Evolutionary conservation across 2,888 invertebrate species (phyloP).

Genomic region (Scaptomyza caliginosa): DNA sequence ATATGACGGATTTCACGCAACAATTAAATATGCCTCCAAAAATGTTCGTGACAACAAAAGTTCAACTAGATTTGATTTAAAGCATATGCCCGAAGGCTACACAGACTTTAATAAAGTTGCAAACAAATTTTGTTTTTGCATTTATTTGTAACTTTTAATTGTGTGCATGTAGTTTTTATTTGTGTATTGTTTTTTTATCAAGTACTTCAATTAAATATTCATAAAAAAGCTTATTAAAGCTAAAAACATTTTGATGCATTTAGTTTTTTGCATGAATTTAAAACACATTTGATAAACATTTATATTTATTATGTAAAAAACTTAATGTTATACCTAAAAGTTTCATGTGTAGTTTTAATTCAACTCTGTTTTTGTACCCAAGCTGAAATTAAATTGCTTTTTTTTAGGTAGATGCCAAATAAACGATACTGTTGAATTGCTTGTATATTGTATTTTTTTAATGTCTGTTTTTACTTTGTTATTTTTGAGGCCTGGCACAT

Average conservation of each 20-base stretch:
- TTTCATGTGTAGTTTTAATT: slow-evolving; percentile 2
- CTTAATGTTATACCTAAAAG: slow-evolving; percentile 1
- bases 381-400: slow-evolving; percentile 42
- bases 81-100: background rate
- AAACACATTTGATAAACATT: background rate
- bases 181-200: background rate
- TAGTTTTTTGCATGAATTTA: background rate
- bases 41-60: slow-evolving; percentile 10
- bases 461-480: slow-evolving; percentile 1
- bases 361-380: background rate
- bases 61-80: background rate
- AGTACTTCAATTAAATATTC: background rate
- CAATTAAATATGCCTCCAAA: slow-evolving; percentile 28
- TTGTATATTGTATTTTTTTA: slow-evolving; percentile 6
- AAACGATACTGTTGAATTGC: slow-evolving; percentile 28
- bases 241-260: background rate
- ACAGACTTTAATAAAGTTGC: background rate
- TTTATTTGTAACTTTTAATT: background rate
- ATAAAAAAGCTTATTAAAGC: background rate
- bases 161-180: background rate
- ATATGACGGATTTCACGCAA: slow-evolving; percentile 15
- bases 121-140: background rate
- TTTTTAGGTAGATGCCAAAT: slow-evolving; percentile 35
- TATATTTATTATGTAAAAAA: background rate
- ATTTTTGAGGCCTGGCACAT: background rate